phyloP scores from a whole-genome alignment of 2,113 vertebrate genomes.

The Chelonoidis abingdonii region DNA sequence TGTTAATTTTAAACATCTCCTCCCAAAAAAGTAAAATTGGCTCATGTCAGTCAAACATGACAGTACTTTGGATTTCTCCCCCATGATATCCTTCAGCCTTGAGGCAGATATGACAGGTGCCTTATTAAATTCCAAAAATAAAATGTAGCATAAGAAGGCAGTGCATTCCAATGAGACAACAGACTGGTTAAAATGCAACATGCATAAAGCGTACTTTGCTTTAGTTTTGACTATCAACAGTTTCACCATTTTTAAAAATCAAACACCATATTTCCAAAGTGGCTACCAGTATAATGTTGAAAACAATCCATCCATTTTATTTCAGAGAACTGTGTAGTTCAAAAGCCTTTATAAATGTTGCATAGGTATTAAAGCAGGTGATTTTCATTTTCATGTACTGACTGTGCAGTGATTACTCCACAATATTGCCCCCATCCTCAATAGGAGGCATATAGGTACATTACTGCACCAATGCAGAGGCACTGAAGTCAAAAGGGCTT shows the following conservation, averaged over 20 bases:
- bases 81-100: conserved; percentile 85
- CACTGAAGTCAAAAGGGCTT: not conserved
- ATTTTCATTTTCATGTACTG: not conserved
- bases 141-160: conserved; percentile 82
- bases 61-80: conserved; percentile 84
- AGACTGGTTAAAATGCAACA: conserved; percentile 85
- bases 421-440: not conserved
- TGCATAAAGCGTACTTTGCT: conserved; percentile 77
- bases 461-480: not conserved
- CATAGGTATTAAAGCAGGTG: conserved; percentile 42
- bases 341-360: conserved; percentile 16
- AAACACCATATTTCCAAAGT: conserved; percentile 47
- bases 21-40: conserved; percentile 84
- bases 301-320: conserved; percentile 57
- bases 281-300: conserved; percentile 64
- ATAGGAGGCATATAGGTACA: not conserved
- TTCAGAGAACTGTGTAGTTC: conserved; percentile 1
- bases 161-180: conserved; percentile 84
- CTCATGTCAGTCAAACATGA: conserved; percentile 87
- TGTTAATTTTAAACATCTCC: conserved; percentile 80
- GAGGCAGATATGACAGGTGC: conserved; percentile 87
- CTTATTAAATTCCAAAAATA: conserved; percentile 91
- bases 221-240: conserved; percentile 76
- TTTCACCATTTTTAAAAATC: conserved; percentile 71
- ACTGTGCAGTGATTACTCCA: not conserved